Base-by-base conservation (phyloP, 2,888 invertebrate genomes). In the Ceraclea dissimilis region DNA sequence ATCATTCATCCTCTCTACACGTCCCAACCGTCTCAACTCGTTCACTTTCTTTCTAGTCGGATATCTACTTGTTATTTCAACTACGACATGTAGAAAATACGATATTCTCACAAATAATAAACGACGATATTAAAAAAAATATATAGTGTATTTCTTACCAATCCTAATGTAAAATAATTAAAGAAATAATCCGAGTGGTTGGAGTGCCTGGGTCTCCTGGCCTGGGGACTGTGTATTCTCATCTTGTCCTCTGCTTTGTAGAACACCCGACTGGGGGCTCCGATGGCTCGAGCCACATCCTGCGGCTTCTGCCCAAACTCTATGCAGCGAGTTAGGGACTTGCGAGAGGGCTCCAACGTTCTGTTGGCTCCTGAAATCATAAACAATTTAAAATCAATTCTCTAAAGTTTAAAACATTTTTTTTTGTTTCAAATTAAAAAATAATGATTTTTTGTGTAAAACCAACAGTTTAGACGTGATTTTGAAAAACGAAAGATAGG, bases 241-340 rank as follows among this genome's bases (percentile, higher is more conserved):
- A 99, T 98, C 79, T 98, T 99, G 72, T 99, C 98, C 72, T 99
- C 98, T 46, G 95, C 90, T 76, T 99, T 99, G 76, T 91, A 99
- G 76, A 94, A 98, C 2, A 96, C 87, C 56, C 84, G 81, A 57
- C 91, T 91, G 0, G 99, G 98, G 2, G 94, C 91, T 0, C 98
- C 98, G 57, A 99, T 78, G 56, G 88, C 86, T 22, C 89, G 84
- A 39, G 90, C 82, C 50, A 99, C 93, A 70, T 92, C 91, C 72
- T 94, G 91, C 64, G 90, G 89, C 44, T 87, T 85, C 69, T 91
- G 89, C 1, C 93, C 93, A 74, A 94, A 88, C 61, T 86, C 79
- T 17, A 94, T 79, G 69, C 87, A 84, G 62, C 85, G 80, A 46
- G 82, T 81, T 58, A 86, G 76, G 46, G 79, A 74, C 59, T 81